A percentile compares a stretch with the other conserved stretches of the same genome.
Conservation (phyloP, 2,888 invertebrate species). For the Spodoptera exigua region DNA sequence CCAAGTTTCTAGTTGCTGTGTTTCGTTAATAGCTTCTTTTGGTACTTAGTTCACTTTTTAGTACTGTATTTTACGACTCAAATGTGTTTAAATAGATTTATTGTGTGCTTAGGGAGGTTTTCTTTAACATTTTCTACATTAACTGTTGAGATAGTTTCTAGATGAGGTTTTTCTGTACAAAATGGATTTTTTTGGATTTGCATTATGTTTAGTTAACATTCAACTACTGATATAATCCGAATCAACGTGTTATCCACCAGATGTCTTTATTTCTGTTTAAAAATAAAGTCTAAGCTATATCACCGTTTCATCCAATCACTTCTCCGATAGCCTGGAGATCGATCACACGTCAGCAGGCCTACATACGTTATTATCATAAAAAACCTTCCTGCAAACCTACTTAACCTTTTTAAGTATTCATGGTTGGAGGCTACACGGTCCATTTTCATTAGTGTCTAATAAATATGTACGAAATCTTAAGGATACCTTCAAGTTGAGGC, state of each 20-base stretch:
- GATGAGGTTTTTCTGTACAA: not conserved
- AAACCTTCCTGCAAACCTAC: constrained; percentile 49
- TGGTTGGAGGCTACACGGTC: constrained; percentile 55
- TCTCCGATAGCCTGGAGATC: constrained; percentile 37
- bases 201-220: too few species aligned
- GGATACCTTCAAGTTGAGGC: constrained; percentile 32
- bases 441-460: constrained; percentile 65
- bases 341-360: constrained; percentile 48
- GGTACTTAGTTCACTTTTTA: constrained; percentile 11
- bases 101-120: constrained; percentile 5
- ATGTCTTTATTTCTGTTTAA: not conserved
- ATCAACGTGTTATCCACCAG: too few species aligned
- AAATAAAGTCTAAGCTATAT: constrained; percentile 30
- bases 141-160: not conserved
- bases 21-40: constrained; percentile 38
- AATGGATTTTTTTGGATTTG: too few species aligned
- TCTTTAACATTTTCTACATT: not conserved
- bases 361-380: constrained; percentile 55
- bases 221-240: too few species aligned
- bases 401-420: constrained; percentile 64
- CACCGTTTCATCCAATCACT: constrained; percentile 41
- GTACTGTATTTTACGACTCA: constrained; percentile 30
- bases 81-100: constrained; percentile 9
- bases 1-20: constrained; percentile 22
- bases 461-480: constrained; percentile 56